Evolutionary conservation across 2,888 invertebrate species (phyloP), one percentile per base, ranked within the genome.

Genomic region (Lithophane socia): DNA sequence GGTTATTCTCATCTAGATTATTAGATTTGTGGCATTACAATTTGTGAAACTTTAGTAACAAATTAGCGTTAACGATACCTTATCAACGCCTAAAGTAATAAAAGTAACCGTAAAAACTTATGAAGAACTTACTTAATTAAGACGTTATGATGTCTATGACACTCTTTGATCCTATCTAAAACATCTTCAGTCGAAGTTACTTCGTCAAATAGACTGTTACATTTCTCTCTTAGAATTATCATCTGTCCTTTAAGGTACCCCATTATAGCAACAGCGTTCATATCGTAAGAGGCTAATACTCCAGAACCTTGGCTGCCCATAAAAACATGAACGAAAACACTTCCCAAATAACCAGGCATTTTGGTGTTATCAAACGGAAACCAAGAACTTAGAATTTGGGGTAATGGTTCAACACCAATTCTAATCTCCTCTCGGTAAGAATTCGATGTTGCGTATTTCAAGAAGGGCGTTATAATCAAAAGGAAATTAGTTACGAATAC

Each of bases 211-310:
- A 95, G 87, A 10, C 72, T 75, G 18, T 69, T 79, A 85, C 92
- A 93, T 86, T 93, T 92, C 24, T 88, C 87, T 69, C 77, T 90
- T 61, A 95, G 84, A 78, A 95, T 93, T 10, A 80, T 84, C 81
- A 93, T 86, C 82, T 95, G 94, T 0, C 94, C 95, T 84, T 94
- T 95, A 1, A 95, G 83, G 87, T 93, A 95, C 3, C 92, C 87
- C 93, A 95, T 93, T 5, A 95, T 88, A 5, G 92, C 90, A 0
- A 95, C 90, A 9, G 92, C 92, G 58, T 90, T 92, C 68, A 92
- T 88, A 80, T 95, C 95, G 60, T 91, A 95, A 2, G 79, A 88
- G 9, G 92, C 93, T 47, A 94, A n/a, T 0, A 93, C 79, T 21
- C 91, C 93, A 29, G 92, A 80, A 1, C 94, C 94, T 73, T 93